Base-by-base conservation (phyloP, 2,888 invertebrate genomes). In the Xestobium rufovillosum region DNA sequence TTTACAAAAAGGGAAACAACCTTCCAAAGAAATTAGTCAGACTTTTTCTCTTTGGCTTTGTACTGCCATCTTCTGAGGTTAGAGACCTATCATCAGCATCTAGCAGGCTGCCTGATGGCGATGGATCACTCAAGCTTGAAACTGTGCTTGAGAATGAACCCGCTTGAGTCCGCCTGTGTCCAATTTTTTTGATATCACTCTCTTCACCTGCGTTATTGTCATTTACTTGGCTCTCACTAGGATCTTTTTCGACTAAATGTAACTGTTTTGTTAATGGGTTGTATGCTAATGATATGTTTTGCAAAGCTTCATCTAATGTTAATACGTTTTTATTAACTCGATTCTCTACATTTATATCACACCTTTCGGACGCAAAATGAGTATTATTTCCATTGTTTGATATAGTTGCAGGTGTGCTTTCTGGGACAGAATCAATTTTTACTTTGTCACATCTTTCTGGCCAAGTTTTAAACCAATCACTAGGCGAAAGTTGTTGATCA, bases 191-290 rank as follows among this genome's bases (percentile, higher is more conserved):
- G 16, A 26, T 9, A 31, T 38, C 28, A 15, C 3, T 31, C 23
- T 43, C 41, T 13, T 26, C 17, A 29, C 34, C 34, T 31, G 38
- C 31, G 8, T 26, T 31, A 15, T 13, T 34, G 28, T 19, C 34
- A 31, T 33, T 12, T 23, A 11, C 38, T 14, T 31, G 8, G 14
- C 13, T 28, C 17, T 15, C 12, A 12, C 9, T 31, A 34, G 31
- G 35, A 38, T 41, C 41, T 16, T 30, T 34, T 31, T 55, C 67
- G 41, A 78, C 71, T 31, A 78, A 72, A 62, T 80, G 81, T 43
- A 82, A 63, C 52, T 82, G 79, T 58, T 80, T 83, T 14, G 82
- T 83, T 31, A 80, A 70, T 9, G 83, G 83, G 59, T 80, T 82
- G 63, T 83, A 83, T 2, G 81, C 80, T 44, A 83, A 64, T 46